Evolutionary conservation across 2,888 invertebrate species (phyloP).

Genomic region (Drosophila rubida): DNA sequence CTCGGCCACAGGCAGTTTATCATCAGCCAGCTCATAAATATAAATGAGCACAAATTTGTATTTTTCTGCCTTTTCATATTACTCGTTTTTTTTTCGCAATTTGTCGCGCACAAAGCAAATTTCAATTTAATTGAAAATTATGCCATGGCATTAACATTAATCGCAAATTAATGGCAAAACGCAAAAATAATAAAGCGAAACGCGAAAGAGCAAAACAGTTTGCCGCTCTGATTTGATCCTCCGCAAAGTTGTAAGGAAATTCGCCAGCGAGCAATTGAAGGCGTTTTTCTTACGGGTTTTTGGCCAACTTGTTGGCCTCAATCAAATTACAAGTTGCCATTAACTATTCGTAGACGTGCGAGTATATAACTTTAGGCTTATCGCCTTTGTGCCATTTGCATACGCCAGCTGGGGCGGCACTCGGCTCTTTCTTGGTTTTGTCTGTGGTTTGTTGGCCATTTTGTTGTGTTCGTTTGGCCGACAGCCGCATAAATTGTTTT

Average conservation of each 20-base stretch:
- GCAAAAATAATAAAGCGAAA: slow-evolving; percentile 7
- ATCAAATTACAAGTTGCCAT: slow-evolving; percentile 48
- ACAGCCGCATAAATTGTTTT: slow-evolving; percentile 75
- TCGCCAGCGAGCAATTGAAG: slow-evolving; percentile 30
- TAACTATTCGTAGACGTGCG: slow-evolving; percentile 20
- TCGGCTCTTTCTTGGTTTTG: slow-evolving; percentile 14
- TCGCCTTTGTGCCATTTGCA: slow-evolving; percentile 64
- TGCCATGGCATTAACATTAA: slow-evolving; percentile 74
- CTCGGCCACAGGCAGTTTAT: slow-evolving; percentile 63
- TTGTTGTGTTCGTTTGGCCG: slow-evolving; percentile 32
- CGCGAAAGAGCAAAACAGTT: slow-evolving; percentile 7
- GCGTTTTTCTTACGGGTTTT: too few relatives aligned
- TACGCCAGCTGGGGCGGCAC: slow-evolving; percentile 71
- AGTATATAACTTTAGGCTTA: slow-evolving; percentile 33
- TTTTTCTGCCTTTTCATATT: slow-evolving; percentile 10
- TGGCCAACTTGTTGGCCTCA: slow-evolving; percentile 33
- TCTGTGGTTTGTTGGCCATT: slow-evolving; percentile 15
- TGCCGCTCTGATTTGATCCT: slow-evolving; percentile 11
- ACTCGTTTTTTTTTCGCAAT: slow-evolving; percentile 51
- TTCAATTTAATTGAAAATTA: slow-evolving; percentile 79
- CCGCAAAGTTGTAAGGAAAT: slow-evolving; percentile 40
- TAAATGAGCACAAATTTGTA: slow-evolving; percentile 61
- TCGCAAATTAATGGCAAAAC: slow-evolving; percentile 59
- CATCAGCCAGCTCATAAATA: slow-evolving; percentile 70
- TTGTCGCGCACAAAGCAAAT: slow-evolving; percentile 75